A percentile compares a stretch with the other conserved stretches of the same genome.
phyloP scores from a whole-genome alignment of 2,888 invertebrate species.

The Sthenelais limicola region DNA sequence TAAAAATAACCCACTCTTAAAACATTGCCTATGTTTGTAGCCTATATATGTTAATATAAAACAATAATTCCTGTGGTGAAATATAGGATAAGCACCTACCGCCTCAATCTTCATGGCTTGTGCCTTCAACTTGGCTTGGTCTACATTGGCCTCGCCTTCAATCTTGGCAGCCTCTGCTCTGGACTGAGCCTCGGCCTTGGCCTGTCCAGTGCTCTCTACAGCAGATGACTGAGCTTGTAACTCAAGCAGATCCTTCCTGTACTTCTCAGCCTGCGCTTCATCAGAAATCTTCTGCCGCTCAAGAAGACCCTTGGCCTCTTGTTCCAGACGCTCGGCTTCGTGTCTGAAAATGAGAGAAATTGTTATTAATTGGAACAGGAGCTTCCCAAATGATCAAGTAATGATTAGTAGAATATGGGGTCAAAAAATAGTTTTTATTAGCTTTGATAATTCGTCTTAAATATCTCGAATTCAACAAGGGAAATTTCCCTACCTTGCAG shows the following conservation, averaged over 20 bases:
- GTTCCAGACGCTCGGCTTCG: slow-evolving; percentile 74
- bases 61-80: too few species aligned
- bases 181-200: slow-evolving; percentile 74
- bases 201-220: slow-evolving; percentile 74
- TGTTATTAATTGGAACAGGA: background rate
- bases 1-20: too few species aligned
- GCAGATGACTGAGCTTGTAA: slow-evolving; percentile 74
- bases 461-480: too few species aligned
- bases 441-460: slow-evolving; percentile 2
- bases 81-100: slow-evolving; percentile 65
- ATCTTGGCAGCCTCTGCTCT: slow-evolving; percentile 74
- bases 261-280: slow-evolving; percentile 74
- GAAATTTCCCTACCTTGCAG: slow-evolving; percentile 69
- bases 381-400: too few species aligned
- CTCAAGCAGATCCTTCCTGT: slow-evolving; percentile 72
- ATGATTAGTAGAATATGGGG: background rate
- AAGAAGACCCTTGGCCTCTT: slow-evolving; percentile 74
- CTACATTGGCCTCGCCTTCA: slow-evolving; percentile 75
- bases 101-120: slow-evolving; percentile 74
- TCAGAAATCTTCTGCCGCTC: slow-evolving; percentile 74
- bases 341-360: slow-evolving; percentile 63
- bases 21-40: too few species aligned
- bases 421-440: background rate
- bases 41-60: too few species aligned
- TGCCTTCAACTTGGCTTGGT: slow-evolving; percentile 74